Conservation (phyloP, 1,140 invertebrate genomes). For the Caenorhabditis briggsae region DNA sequence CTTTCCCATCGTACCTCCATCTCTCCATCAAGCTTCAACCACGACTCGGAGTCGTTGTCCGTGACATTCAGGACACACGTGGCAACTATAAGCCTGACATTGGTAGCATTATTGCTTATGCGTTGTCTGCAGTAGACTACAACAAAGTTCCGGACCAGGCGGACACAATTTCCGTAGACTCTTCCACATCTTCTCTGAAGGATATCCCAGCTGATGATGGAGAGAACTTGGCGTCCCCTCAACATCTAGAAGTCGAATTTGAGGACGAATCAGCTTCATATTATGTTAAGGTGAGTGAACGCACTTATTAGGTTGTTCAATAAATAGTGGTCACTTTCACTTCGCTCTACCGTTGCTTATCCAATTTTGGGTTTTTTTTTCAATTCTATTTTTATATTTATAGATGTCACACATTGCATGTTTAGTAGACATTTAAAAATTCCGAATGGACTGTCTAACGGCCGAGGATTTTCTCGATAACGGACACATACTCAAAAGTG, state of each 20-base stretch:
- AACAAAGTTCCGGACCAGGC: slow-evolving; percentile 45
- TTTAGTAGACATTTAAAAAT: too few species aligned
- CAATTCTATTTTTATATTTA: too few species aligned
- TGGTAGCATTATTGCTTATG: slow-evolving; percentile 90
- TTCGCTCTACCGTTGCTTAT: too few species aligned
- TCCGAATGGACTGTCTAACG: too few species aligned
- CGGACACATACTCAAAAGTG: too few species aligned
- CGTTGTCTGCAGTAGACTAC: slow-evolving; percentile 80
- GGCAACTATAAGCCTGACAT: slow-evolving; percentile 82
- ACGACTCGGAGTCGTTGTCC: slow-evolving; percentile 85
- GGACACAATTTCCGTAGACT: slow-evolving; percentile 20
- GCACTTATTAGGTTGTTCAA: not conserved
- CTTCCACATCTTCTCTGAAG: not conserved
- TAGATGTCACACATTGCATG: too few species aligned
- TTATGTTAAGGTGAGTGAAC: slow-evolving; percentile 71
- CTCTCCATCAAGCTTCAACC: slow-evolving; percentile 81
- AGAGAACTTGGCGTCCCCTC: slow-evolving; percentile 55
- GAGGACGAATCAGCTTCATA: slow-evolving; percentile 71
- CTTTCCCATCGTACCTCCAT: slow-evolving; percentile 79
- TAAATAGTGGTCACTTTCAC: too few species aligned
- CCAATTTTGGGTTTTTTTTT: too few species aligned
- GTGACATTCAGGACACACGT: slow-evolving; percentile 81
- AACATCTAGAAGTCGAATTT: slow-evolving; percentile 73
- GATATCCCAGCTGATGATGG: slow-evolving; percentile 28
- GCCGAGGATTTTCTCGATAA: too few species aligned